Evolutionary conservation across 1,140 invertebrate genomes (phyloP), one percentile per base, ranked within the genome.

Genomic region (Drosophila carrolli): DNA sequence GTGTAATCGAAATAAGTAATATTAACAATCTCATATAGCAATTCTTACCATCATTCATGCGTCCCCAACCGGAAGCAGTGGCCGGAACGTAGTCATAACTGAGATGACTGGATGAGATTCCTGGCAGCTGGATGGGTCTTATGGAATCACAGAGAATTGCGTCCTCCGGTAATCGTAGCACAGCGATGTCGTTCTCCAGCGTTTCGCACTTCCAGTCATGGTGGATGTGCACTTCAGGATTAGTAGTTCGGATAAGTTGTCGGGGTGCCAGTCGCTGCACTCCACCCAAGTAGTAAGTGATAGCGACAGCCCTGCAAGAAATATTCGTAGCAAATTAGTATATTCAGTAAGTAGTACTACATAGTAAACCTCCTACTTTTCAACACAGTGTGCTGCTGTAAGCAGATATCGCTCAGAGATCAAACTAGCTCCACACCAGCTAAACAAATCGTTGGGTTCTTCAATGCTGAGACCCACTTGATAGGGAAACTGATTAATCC

Each of bases 61-160:
- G 85, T 16, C 93, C 93, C 78, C 92, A 93, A n/a, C 93, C 93
- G 7, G 91, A 88, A 41, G 93, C 92, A 1, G 70, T 60, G 8
- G 83, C 92, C 27, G 63, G 71, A 10, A 90, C 67, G 13, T 92
- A 90, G 5, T 61, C 88, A 56, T 93, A 93, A 19, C 46, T 81
- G 1, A 86, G 72, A 51, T 73, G 88, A 9, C 72, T 51, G 2
- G 84, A 78, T 8, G 77, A 61, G 27, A 67, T 63, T 27, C 67
- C 79, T 1, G 93, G 93, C 38, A 93, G 65, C 8, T 78, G 65
- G 7, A 93, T 76, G 35, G 93, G 88, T n/a, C 63, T 78, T 7
- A 93, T 91, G 32, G 58, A 73, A 0, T 72, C 62, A 27, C 82
- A 81, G 32, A 93, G 90, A 5, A 61, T 23, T 5, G 93, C 62